These are phyloP conservation scores for Vidua macroura DNA, from an alignment of 2,113 vertebrate species.

Conservation along the genomic window DNA sequence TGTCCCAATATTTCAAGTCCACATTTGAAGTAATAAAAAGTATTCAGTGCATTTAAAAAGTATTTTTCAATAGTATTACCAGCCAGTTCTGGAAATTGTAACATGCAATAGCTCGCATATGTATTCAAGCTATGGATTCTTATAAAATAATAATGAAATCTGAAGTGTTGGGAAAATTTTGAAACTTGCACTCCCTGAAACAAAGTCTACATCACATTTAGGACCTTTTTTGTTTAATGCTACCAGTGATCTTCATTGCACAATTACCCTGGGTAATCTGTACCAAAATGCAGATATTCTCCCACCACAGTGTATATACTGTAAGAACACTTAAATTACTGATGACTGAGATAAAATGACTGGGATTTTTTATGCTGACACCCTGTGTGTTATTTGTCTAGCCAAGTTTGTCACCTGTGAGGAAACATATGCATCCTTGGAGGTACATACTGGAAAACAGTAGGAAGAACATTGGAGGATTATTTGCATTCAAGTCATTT, in stretches of 20 bases:
- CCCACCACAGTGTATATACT: not conserved
- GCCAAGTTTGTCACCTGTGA: not conserved
- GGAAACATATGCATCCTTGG: not conserved
- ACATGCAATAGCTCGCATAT: not conserved
- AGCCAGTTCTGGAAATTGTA: not conserved
- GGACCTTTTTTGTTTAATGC: not conserved
- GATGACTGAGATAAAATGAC: not conserved
- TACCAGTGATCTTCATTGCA: not conserved
- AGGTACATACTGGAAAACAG: not conserved
- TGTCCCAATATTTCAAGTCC: not conserved
- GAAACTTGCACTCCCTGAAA: not conserved
- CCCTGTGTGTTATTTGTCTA: not conserved
- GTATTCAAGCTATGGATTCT: not conserved
- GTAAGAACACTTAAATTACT: not conserved
- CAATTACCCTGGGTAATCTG: not conserved
- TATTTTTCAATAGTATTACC: not conserved
- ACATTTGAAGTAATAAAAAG: not conserved
- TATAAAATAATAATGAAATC: not conserved
- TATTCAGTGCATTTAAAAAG: not conserved
- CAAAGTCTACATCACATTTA: not conserved
- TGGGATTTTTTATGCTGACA: not conserved
- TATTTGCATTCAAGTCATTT: constrained; percentile 21
- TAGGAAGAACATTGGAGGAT: not conserved
- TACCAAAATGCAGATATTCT: not conserved
- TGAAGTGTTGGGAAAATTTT: not conserved